Evolutionary conservation across 2,797 vertebrate species (phyloP).

Genomic region (Petrocephalus schoutedeni): DNA sequence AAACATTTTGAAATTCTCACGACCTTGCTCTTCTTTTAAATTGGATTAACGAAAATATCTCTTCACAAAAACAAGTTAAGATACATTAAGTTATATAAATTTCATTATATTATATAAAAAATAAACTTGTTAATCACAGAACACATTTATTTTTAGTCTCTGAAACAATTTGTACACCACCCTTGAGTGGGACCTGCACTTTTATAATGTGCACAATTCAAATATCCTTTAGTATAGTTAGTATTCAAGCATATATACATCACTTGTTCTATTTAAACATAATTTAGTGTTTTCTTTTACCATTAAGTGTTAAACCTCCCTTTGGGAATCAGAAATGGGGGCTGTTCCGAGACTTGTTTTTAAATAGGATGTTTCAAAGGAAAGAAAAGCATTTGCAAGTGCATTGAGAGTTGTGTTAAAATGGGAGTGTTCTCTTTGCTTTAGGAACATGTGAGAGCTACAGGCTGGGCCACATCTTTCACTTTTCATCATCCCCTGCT

Average conservation of each 20-base stretch:
- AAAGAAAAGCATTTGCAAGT: not conserved
- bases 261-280: not conserved
- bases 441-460: not conserved
- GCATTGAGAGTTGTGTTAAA: not conserved
- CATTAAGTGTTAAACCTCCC: not conserved
- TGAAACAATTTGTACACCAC: not conserved
- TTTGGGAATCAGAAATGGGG: not conserved
- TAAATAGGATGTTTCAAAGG: not conserved
- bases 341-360: not conserved
- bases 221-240: not conserved
- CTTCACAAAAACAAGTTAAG: not conserved
- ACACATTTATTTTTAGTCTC: not conserved
- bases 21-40: not conserved
- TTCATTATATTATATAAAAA: not conserved
- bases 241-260: not conserved
- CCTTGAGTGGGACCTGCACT: not conserved
- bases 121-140: not conserved
- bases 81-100: not conserved
- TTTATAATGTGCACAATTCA: not conserved
- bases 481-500: not conserved
- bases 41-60: not conserved
- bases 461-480: not conserved
- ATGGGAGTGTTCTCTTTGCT: not conserved
- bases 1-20: not conserved
- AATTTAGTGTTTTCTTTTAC: not conserved